Percentiles rank a stretch among this genome's conserved stretches.
Conservation (phyloP, 2,888 invertebrate species). For the Nephrocerus scutellatus region DNA sequence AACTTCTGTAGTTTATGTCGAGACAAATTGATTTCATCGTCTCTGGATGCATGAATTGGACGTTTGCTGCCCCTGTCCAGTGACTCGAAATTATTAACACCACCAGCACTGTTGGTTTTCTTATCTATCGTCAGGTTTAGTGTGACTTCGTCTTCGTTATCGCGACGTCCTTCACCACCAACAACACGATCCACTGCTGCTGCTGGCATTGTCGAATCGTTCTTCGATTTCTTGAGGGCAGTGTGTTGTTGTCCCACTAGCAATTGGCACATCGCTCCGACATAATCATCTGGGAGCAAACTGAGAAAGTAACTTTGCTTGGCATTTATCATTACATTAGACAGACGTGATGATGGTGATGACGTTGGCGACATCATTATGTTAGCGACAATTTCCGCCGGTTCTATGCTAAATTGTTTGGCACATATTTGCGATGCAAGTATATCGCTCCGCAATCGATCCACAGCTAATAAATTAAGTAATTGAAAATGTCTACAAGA, state of each 20-base stretch:
- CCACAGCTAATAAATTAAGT: slow-evolving; percentile 54
- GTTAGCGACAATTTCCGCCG: not conserved
- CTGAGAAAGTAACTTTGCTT: slow-evolving; percentile 54
- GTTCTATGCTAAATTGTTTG: slow-evolving; percentile 51
- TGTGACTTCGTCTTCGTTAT: no score
- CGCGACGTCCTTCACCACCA: slow-evolving; percentile 6
- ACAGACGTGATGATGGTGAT: not conserved
- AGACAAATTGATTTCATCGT: slow-evolving; percentile 7
- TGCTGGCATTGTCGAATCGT: slow-evolving; percentile 11
- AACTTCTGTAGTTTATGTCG: slow-evolving; percentile 8
- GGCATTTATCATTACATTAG: slow-evolving; percentile 18
- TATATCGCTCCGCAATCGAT: slow-evolving; percentile 57
- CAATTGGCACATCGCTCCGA: slow-evolving; percentile 72
- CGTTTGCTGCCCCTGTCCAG: slow-evolving; percentile 19
- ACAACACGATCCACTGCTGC: no score
- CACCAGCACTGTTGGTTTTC: slow-evolving; percentile 22
- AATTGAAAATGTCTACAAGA: slow-evolving; percentile 62
- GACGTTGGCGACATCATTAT: no score
- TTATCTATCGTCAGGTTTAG: slow-evolving; percentile 34
- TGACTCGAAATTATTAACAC: slow-evolving; percentile 23
- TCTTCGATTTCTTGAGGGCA: slow-evolving; percentile 27
- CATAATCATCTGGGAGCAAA: slow-evolving; percentile 60
- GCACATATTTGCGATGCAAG: slow-evolving; percentile 55
- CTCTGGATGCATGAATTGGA: slow-evolving; percentile 9
- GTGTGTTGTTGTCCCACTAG: slow-evolving; percentile 50